phyloP scores from a whole-genome alignment of 2,888 invertebrate genomes.

The Oligia fasciuncula region DNA sequence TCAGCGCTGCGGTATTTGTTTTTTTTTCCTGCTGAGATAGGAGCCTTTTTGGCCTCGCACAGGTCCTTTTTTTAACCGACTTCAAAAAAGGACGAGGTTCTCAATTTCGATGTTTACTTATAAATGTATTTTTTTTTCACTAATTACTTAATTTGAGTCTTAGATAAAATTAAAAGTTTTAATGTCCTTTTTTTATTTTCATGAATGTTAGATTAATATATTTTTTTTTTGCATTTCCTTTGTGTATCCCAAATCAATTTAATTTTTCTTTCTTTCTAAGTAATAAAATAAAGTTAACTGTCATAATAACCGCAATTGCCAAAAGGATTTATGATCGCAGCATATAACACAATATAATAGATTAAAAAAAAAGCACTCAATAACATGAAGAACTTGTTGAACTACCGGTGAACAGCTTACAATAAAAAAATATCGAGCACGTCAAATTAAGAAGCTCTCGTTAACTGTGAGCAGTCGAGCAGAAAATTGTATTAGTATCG shows the following conservation, averaged over 20 bases:
- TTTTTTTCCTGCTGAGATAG: no score
- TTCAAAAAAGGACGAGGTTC: no score
- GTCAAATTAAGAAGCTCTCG: constrained; percentile 77
- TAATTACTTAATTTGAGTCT: no score
- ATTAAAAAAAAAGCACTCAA: constrained; percentile 25
- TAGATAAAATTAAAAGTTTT: no score
- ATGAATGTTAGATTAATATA: no score
- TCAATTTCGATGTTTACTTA: no score
- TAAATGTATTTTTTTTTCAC: no score
- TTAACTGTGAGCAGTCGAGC: constrained; percentile 77
- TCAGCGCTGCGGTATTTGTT: no score
- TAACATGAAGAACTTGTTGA: constrained; percentile 53
- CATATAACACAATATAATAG: not conserved
- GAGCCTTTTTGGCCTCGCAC: no score
- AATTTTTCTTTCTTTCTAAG: not conserved
- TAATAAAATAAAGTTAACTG: not conserved
- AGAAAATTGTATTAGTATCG: constrained; percentile 80
- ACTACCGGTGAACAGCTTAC: constrained; percentile 56
- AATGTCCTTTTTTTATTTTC: no score
- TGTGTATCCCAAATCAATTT: not conserved
- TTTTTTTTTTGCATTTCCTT: not conserved
- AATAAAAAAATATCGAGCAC: constrained; percentile 75
- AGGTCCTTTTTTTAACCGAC: no score
- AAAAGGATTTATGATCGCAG: not conserved
- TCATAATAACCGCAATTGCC: not conserved